Evolutionary conservation across 2,888 invertebrate species (phyloP).

Genomic region (Exephanes ischioxanthus): DNA sequence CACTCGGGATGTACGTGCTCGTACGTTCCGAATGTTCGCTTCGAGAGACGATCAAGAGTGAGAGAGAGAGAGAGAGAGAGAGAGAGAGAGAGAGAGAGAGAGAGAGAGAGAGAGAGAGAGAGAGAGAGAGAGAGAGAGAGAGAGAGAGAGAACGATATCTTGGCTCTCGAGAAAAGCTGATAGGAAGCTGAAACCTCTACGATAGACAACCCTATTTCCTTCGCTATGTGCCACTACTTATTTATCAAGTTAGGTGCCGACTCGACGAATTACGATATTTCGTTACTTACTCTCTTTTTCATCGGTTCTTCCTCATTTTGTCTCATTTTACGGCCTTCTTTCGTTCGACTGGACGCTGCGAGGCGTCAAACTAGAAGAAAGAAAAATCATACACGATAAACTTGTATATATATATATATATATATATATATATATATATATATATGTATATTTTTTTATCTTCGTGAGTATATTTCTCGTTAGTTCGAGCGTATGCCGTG

Average conservation of each 20-base stretch:
- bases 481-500: not conserved
- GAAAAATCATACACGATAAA: not conserved
- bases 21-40: constrained; percentile 19
- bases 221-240: constrained; percentile 5
- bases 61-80: not conserved
- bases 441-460: not conserved
- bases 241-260: constrained; percentile 35
- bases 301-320: not conserved
- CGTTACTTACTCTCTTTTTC: not conserved
- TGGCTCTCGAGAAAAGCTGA: constrained; percentile 5
- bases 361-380: not conserved
- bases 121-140: not conserved
- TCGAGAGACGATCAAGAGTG: constrained; percentile 17
- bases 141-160: constrained; percentile 2
- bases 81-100: not conserved
- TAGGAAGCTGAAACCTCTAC: constrained; percentile 16
- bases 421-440: not conserved
- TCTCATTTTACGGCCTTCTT: not conserved
- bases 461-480: not conserved
- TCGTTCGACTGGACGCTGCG: not conserved
- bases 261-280: constrained; percentile 7
- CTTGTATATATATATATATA: not conserved
- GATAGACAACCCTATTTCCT: constrained; percentile 1
- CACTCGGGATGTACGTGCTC: constrained; percentile 3
- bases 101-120: not conserved